Evolutionary conservation across 2,113 vertebrate species (phyloP).

Genomic region (Pachyramphus minor): DNA sequence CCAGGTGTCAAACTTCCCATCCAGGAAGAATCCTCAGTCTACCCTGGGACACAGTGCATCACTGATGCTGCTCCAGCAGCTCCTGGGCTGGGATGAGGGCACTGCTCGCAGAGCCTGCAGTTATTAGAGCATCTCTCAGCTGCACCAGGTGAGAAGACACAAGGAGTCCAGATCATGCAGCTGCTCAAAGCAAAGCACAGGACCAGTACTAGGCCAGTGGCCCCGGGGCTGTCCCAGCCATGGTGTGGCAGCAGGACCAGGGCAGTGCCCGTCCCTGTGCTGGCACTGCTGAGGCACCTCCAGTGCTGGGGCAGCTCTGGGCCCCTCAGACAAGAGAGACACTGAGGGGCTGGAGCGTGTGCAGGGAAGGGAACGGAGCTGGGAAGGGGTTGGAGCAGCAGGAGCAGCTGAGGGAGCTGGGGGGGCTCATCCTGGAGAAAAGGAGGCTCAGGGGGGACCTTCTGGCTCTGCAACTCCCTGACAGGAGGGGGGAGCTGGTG

Average conservation of each 20-base stretch:
- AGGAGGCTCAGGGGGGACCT: neutral
- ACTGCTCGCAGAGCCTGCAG: neutral
- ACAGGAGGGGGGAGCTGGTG: neutral
- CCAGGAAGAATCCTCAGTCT: neutral
- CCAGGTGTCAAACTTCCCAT: neutral
- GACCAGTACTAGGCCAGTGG: too few species aligned
- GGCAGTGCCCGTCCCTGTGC: neutral
- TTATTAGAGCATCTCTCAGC: neutral
- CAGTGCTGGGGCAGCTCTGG: neutral
- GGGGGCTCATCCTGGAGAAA: neutral
- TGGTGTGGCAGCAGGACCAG: neutral
- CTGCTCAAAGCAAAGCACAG: neutral
- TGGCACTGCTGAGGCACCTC: neutral
- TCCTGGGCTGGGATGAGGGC: neutral
- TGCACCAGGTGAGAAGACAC: accelerated
- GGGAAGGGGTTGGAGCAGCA: neutral
- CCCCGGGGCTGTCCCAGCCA: neutral
- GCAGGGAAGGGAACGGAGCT: neutral
- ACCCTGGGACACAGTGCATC: neutral
- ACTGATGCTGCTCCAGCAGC: neutral
- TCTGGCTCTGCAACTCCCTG: neutral
- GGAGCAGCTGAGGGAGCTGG: neutral
- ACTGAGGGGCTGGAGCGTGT: neutral
- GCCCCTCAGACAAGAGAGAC: neutral
- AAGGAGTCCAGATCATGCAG: neutral